These are phyloP conservation scores for Ditylenchus dipsaci DNA, from an alignment of 1,140 invertebrate genomes.

Conservation along the genomic window DNA sequence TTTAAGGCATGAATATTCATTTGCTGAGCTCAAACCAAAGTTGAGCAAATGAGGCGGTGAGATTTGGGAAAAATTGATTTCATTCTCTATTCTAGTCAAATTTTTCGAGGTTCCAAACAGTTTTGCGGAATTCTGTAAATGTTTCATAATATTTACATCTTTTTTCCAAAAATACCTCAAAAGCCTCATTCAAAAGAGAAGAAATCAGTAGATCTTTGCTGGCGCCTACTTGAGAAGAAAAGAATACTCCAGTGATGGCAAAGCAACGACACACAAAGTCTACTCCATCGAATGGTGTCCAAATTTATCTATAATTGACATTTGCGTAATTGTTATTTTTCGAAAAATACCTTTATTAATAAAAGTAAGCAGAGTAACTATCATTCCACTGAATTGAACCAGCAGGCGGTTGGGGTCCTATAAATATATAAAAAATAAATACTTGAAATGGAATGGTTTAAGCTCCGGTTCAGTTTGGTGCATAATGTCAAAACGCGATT, in stretches of 20 bases:
- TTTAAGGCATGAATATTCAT: conserved; percentile 9
- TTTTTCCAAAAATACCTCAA: conserved; percentile 10
- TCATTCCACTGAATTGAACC: conserved; percentile 20
- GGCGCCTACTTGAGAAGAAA: conserved; percentile 19
- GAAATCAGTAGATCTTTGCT: conserved; percentile 18
- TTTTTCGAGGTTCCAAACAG: conserved; percentile 14
- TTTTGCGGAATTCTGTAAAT: conserved; percentile 13
- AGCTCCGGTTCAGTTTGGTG: no score
- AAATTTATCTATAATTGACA: conserved; percentile 13
- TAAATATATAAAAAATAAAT: no score
- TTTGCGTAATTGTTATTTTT: no score
- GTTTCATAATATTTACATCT: not conserved
- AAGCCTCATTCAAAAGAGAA: conserved; percentile 21
- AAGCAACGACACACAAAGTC: conserved; percentile 26
- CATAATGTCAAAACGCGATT: no score
- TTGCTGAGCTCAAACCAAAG: not conserved
- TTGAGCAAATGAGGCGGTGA: conserved; percentile 4
- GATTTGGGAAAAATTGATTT: conserved; percentile 10
- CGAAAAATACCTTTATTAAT: conserved; percentile 22
- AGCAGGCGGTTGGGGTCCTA: conserved; percentile 6
- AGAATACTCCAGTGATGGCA: conserved; percentile 18
- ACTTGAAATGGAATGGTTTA: no score
- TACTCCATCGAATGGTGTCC: conserved; percentile 22
- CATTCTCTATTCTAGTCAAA: not conserved
- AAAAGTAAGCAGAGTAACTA: conserved; percentile 21